Conservation (phyloP, 92 coral and sea anemone species). For the Nematostella vectensis region DNA sequence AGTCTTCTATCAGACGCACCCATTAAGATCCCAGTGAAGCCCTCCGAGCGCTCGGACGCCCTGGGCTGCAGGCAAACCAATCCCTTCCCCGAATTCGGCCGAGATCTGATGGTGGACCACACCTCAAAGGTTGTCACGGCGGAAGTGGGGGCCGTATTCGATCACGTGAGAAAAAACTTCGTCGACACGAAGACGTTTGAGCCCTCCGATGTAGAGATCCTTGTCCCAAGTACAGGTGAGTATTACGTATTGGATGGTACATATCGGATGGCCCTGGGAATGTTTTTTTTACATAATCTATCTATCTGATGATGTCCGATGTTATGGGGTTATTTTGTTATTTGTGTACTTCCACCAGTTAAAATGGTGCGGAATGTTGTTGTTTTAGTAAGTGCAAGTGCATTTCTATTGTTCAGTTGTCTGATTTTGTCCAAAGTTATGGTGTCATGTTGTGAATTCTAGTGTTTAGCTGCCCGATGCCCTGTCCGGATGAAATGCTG, state of each 20-base stretch:
- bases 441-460: no score
- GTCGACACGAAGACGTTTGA: not conserved
- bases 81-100: constrained; percentile 21
- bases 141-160: constrained; percentile 8
- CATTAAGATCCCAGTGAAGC: not conserved
- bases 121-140: constrained; percentile 1
- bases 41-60: not conserved
- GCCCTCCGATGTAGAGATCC: constrained; percentile 15
- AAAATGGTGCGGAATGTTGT: no score
- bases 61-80: not conserved
- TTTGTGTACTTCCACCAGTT: no score
- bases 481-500: constrained; percentile 8
- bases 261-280: not conserved
- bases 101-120: constrained; percentile 14
- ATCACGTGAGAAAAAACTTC: constrained; percentile 4
- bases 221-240: constrained; percentile 17
- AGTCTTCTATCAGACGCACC: constrained; percentile 2
- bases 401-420: no score
- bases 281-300: no score
- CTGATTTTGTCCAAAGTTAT: no score
- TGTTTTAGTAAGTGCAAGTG: no score
- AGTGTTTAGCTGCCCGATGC: constrained; percentile 7
- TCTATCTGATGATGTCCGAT: no score
- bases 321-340: no score
- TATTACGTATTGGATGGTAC: not conserved